Base-by-base conservation (phyloP, 2,113 vertebrate species). In the Megatriorchis doriae region DNA sequence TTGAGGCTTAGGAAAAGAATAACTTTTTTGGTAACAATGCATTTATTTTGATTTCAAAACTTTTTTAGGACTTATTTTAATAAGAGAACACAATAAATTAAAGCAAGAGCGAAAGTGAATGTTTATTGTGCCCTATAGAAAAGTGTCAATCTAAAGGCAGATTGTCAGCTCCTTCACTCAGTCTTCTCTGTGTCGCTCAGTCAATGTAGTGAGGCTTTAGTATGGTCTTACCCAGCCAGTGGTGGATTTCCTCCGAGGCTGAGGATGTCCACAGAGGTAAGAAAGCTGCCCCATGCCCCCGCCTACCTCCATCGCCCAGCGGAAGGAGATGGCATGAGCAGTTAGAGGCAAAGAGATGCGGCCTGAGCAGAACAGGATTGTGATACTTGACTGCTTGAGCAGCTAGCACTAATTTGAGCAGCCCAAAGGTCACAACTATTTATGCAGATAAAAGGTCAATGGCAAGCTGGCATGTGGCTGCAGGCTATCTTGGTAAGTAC, bases 351-450 rank as follows among this genome's bases (percentile, higher is more conserved):
- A 38, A 34, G 79, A 85, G 74, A 83, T 89, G 91, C 8, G 5
- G 71, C 66, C 70, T 61, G 61, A 73, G 86, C 67, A 92, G 50
- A 67, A 53, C 45, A 67, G 80, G 50, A 52, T 55, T 86, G 83
- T 55, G 86, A 84, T 61, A 90, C 84, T 92, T 45, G 83, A 63
- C 80, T 93, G 94, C 80, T 63, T 0, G 32, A 92, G 94, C 90
- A 86, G 95, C 94, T 91, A 59, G 61, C 96, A 92, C 92, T 95
- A 97, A 95, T 96, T 94, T 96, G 90, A 97, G 97, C 97, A 84
- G 95, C 96, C 92, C 96, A 97, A 97, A 97, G 96, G 96, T 97
- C 95, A 97, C 11, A 3, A 96, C 94, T 97, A 96, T 97, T 97
- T 97, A 93, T 94, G 97, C 96, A 94, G 97, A 96, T 94, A 94